Evolutionary conservation across 1,140 invertebrate genomes (phyloP).

Genomic region (Heliconius hewitsoni): DNA sequence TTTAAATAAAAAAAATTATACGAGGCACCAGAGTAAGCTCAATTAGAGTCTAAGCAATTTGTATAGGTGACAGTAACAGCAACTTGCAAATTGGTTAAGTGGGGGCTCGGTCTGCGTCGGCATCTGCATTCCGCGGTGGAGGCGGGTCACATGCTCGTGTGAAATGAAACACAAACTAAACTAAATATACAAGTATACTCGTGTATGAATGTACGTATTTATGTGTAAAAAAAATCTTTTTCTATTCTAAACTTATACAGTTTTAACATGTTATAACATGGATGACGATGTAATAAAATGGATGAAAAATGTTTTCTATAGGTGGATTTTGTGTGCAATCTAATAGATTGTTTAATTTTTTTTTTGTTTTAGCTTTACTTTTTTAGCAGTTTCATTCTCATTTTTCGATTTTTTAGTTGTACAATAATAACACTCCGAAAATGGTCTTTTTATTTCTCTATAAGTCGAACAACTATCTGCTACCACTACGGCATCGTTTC

Average conservation of each 20-base stretch:
- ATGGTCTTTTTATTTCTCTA: too few species aligned
- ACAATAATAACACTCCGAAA: too few species aligned
- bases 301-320: not conserved
- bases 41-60: constrained; percentile 4
- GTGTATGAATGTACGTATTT: not conserved
- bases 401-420: too few species aligned
- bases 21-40: not conserved
- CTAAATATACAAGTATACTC: not conserved
- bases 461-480: too few species aligned
- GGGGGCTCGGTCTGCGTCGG: not conserved
- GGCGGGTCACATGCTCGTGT: not conserved
- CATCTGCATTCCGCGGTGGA: not conserved
- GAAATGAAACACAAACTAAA: not conserved
- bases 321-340: too few species aligned
- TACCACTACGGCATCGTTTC: too few species aligned
- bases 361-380: too few species aligned
- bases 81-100: constrained; percentile 6
- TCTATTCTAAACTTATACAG: not conserved
- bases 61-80: constrained; percentile 4
- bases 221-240: not conserved
- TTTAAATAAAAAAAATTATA: not conserved
- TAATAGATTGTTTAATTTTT: too few species aligned
- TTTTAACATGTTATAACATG: not conserved
- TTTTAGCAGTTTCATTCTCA: too few species aligned
- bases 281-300: not conserved